Percentiles rank a stretch among this genome's conserved stretches.
phyloP scores from a whole-genome alignment of 2,888 invertebrate species.

The Tetranychus piercei region DNA sequence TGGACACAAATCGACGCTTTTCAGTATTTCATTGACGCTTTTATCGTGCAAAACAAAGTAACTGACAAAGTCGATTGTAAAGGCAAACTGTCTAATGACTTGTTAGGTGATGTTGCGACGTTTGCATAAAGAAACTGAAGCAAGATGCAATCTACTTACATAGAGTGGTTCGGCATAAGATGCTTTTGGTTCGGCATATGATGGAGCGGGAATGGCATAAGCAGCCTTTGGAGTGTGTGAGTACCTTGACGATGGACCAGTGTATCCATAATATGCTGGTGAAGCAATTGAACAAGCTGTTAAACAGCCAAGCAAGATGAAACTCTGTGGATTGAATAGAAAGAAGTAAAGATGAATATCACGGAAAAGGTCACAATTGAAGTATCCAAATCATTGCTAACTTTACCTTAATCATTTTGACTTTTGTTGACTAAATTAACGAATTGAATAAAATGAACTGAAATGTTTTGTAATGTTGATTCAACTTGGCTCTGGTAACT shows the following conservation, averaged over 20 bases:
- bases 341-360: background rate
- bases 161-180: conserved; percentile 10
- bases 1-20: background rate
- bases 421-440: background rate
- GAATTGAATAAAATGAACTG: background rate
- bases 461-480: background rate
- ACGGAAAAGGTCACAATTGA: background rate
- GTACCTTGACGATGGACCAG: background rate
- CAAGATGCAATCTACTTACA: background rate
- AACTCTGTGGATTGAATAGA: background rate
- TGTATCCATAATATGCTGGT: conserved; percentile 17
- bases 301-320: background rate
- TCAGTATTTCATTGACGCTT: background rate
- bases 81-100: too few species aligned
- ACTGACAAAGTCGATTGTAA: too few species aligned
- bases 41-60: too few species aligned
- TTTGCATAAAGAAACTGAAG: background rate
- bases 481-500: background rate
- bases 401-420: background rate
- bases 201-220: conserved; percentile 8
- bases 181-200: conserved; percentile 12
- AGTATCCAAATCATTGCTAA: background rate
- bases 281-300: background rate
- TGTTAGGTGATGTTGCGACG: background rate
- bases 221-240: conserved; percentile 4